Conservation (phyloP, 2,113 vertebrate genomes). For the Odontesthes bonariensis region DNA sequence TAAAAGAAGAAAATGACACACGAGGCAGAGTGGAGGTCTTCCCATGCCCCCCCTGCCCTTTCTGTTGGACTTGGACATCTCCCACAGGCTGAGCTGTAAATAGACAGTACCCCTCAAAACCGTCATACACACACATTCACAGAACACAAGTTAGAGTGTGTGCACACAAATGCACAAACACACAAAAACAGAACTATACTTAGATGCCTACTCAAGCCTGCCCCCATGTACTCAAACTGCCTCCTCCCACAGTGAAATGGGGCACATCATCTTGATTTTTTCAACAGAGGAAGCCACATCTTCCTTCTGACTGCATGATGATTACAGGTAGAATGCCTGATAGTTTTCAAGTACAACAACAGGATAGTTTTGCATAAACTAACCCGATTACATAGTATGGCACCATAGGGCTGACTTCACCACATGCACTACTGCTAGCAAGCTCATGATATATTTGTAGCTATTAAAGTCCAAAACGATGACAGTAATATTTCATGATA, state of each 20-base stretch:
- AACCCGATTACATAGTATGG: conserved; percentile 1
- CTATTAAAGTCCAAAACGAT: conserved; percentile 23
- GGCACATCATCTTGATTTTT: conserved; percentile 16
- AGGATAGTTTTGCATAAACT: not conserved
- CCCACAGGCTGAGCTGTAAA: conserved; percentile 85
- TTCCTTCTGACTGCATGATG: conserved; percentile 1
- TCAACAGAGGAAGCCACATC: conserved; percentile 2
- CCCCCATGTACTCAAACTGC: conserved; percentile 32
- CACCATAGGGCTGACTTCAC: not conserved
- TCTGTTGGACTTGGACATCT: conserved; percentile 84
- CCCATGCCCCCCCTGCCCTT: conserved; percentile 90
- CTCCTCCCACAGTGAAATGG: conserved; percentile 18
- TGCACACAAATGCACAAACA: not conserved
- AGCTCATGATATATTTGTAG: conserved; percentile 38
- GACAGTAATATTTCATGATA: conserved; percentile 38
- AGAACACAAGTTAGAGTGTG: conserved; percentile 14
- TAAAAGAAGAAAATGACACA: conserved; percentile 67
- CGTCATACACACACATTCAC: conserved; percentile 12
- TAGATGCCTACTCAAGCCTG: conserved; percentile 43
- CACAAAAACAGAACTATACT: conserved; percentile 50
- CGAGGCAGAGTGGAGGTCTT: conserved; percentile 79
- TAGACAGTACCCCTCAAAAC: conserved; percentile 77
- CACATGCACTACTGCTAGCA: conserved; percentile 1
- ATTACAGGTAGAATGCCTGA: conserved; percentile 1
- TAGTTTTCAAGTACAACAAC: not conserved